A percentile compares a stretch with the other conserved stretches of the same genome.
These are phyloP conservation scores for Nautilus pompilius DNA, from an alignment of 1,140 invertebrate genomes.

Conservation along the genomic window DNA sequence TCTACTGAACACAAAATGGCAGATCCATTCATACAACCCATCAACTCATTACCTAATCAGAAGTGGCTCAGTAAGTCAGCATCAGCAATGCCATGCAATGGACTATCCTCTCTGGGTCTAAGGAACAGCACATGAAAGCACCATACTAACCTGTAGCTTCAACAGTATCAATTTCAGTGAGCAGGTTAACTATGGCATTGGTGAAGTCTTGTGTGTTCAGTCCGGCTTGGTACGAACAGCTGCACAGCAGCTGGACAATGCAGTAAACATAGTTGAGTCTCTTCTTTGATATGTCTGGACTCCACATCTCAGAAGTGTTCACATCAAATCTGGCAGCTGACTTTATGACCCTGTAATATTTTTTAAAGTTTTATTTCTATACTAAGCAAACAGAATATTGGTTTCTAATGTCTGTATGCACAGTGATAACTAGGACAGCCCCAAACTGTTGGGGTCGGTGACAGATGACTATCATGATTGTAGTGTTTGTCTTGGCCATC, in stretches of 20 bases:
- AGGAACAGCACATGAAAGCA: no score
- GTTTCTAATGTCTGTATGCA: no score
- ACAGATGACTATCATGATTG: no score
- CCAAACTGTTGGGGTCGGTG: no score
- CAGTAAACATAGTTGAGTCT: conserved; percentile 64
- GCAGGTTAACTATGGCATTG: conserved; percentile 59
- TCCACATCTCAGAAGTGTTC: conserved; percentile 54
- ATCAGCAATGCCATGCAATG: background rate
- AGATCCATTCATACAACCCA: no score
- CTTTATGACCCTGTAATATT: conserved; percentile 61
- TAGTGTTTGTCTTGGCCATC: no score
- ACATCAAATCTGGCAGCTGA: conserved; percentile 62
- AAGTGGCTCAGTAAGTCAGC: no score
- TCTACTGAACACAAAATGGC: no score
- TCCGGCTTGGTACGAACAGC: conserved; percentile 59
- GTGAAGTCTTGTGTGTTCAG: conserved; percentile 60
- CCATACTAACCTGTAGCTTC: conserved; percentile 58
- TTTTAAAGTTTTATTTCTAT: no score
- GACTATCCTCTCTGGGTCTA: background rate
- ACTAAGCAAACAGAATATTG: no score
- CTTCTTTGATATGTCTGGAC: conserved; percentile 58
- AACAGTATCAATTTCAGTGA: conserved; percentile 64
- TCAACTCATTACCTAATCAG: no score
- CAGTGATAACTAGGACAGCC: no score
- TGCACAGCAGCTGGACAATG: conserved; percentile 62